Conservation (phyloP, 1,140 invertebrate species). For the Atopsyche davidsoni region DNA sequence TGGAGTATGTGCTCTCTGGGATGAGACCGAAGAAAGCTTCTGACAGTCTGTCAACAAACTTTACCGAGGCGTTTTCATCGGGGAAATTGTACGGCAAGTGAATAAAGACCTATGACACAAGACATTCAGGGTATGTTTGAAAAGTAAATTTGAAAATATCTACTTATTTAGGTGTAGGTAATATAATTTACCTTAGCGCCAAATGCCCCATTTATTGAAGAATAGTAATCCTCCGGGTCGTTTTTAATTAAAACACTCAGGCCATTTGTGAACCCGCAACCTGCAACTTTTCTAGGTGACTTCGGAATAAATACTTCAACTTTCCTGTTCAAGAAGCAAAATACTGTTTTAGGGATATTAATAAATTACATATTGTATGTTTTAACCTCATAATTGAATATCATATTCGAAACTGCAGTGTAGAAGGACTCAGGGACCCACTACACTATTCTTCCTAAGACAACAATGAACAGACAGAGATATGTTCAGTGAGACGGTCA, state of each 20-base stretch:
- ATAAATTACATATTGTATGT: not conserved
- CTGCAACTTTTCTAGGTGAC: conserved; percentile 48
- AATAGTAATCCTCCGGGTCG: conserved; percentile 46
- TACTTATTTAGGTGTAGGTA: not conserved
- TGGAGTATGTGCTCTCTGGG: conserved; percentile 54
- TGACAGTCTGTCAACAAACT: conserved; percentile 46
- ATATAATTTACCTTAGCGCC: conserved; percentile 36
- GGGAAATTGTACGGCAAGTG: conserved; percentile 57
- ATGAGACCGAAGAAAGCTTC: conserved; percentile 54
- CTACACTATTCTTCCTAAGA: not conserved
- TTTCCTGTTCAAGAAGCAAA: conserved; percentile 10
- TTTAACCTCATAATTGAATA: not conserved
- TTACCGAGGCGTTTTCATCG: conserved; percentile 50
- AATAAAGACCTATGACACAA: conserved; percentile 47
- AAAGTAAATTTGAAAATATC: not conserved
- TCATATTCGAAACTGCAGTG: not conserved
- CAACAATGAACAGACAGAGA: not conserved
- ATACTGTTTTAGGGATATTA: not conserved
- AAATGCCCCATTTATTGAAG: conserved; percentile 35
- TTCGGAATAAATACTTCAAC: conserved; percentile 19
- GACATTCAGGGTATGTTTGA: conserved; percentile 9
- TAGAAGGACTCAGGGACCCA: not conserved
- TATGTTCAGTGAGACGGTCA: not conserved
- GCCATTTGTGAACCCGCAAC: conserved; percentile 59
- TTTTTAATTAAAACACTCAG: conserved; percentile 51